A percentile compares a stretch with the other conserved stretches of the same genome.
These are phyloP conservation scores for Kuschelorhynchus macadamiae DNA, from an alignment of 2,888 invertebrate genomes.

Conservation along the genomic window DNA sequence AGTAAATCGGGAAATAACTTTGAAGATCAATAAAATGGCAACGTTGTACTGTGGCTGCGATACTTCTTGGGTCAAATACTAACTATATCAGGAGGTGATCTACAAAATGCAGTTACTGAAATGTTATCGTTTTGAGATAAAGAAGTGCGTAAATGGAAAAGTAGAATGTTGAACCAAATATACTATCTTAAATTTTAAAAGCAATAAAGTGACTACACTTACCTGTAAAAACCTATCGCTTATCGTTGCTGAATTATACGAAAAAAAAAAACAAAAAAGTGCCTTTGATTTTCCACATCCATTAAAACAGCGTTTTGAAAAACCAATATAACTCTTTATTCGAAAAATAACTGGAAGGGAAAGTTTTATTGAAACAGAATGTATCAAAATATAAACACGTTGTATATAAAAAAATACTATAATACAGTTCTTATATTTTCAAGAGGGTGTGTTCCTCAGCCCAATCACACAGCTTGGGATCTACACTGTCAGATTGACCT, in stretches of 20 bases:
- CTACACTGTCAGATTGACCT: neutral
- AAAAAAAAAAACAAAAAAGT: neutral
- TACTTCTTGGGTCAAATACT: too few relatives aligned
- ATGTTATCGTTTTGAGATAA: slow-evolving; percentile 1
- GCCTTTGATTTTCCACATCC: slow-evolving; percentile 5
- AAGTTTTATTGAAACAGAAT: neutral
- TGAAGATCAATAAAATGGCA: too few relatives aligned
- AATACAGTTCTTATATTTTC: slow-evolving; percentile 8
- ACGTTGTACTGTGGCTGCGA: too few relatives aligned
- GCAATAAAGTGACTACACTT: neutral
- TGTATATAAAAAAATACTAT: neutral
- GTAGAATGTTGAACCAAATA: neutral
- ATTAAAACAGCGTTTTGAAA: slow-evolving; percentile 12
- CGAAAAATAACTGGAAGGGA: neutral
- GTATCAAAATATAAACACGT: neutral
- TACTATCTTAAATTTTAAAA: slow-evolving; percentile 3
- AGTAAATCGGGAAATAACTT: too few relatives aligned
- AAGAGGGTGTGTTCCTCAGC: neutral
- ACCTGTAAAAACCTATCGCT: neutral
- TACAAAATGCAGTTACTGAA: slow-evolving; percentile 1
- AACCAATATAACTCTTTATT: slow-evolving; percentile 1
- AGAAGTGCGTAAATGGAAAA: slow-evolving; percentile 3
- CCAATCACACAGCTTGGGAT: neutral
- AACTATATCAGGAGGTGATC: slow-evolving; percentile 10
- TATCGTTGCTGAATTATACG: neutral